These are phyloP conservation scores for Hippocampus guttulatus DNA, from an alignment of 2,113 vertebrate genomes.

Conservation along the genomic window DNA sequence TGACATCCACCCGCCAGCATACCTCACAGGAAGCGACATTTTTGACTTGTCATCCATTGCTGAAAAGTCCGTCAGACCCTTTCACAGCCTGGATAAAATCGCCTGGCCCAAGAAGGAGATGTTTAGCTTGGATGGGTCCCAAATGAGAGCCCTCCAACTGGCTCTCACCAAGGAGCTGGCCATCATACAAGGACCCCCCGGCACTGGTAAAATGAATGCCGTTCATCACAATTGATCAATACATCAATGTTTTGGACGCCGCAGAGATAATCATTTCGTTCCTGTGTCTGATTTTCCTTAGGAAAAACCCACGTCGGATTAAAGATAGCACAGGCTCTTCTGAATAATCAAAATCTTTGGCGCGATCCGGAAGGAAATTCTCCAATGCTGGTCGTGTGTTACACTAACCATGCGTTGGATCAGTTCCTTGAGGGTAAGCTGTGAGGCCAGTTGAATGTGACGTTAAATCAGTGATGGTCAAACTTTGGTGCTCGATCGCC, in stretches of 20 bases:
- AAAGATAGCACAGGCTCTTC: constrained; percentile 84
- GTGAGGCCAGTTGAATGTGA: too few species aligned
- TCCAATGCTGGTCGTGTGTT: constrained; percentile 91
- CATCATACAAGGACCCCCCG: constrained; percentile 93
- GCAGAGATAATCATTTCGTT: neutral
- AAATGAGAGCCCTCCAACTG: constrained; percentile 81
- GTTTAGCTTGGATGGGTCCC: constrained; percentile 85
- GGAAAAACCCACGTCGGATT: constrained; percentile 92
- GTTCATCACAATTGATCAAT: too few species aligned
- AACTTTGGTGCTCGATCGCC: neutral
- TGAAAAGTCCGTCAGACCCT: constrained; percentile 32
- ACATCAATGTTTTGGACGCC: neutral
- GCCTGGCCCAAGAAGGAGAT: constrained; percentile 81
- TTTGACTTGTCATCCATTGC: constrained; percentile 74
- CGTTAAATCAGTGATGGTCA: too few species aligned
- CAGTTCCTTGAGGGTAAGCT: constrained; percentile 94
- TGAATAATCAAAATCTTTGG: constrained; percentile 76
- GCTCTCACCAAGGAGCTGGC: constrained; percentile 92
- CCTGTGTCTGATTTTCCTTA: constrained; percentile 38
- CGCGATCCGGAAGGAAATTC: constrained; percentile 1
- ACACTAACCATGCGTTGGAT: constrained; percentile 95
- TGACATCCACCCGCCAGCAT: constrained; percentile 74
- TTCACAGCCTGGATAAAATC: constrained; percentile 64
- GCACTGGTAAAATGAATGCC: constrained; percentile 76
- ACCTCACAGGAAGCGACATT: constrained; percentile 62